Percentiles rank a stretch among this genome's conserved stretches.
phyloP scores from a whole-genome alignment of 2,888 invertebrate genomes.

The Nowickia ferox region DNA sequence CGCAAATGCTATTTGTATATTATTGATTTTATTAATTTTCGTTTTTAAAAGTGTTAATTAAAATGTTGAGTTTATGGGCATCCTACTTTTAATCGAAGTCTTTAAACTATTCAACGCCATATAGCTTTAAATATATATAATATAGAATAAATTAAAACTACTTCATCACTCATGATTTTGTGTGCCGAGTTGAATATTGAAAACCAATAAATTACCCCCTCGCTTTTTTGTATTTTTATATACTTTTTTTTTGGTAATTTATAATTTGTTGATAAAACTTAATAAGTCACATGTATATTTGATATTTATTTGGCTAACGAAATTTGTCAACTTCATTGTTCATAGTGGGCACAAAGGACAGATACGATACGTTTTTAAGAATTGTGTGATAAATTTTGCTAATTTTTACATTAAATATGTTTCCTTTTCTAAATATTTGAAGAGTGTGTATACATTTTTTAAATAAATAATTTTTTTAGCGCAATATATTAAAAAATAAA shows the following conservation, averaged over 20 bases:
- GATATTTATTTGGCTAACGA: constrained; percentile 10
- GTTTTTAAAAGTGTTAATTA: constrained; percentile 14
- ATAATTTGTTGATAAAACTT: background rate
- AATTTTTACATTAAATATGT: constrained; percentile 26
- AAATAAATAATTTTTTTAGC: constrained; percentile 14
- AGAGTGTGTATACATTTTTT: constrained; percentile 1
- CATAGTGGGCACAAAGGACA: background rate
- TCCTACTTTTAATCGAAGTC: background rate
- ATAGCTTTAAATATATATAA: background rate
- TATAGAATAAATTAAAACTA: background rate
- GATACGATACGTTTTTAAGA: constrained; percentile 21
- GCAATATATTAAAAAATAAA: background rate
- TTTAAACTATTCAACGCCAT: background rate
- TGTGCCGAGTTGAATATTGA: constrained; percentile 22
- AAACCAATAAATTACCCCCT: constrained; percentile 10
- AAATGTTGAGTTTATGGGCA: background rate
- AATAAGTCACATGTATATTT: constrained; percentile 57
- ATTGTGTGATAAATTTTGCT: constrained; percentile 3
- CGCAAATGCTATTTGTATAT: background rate
- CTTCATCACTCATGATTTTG: constrained; percentile 29
- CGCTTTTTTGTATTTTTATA: background rate
- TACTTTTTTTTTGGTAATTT: constrained; percentile 10
- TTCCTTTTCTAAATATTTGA: background rate
- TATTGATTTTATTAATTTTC: background rate
- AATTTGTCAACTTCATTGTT: constrained; percentile 31